phyloP scores from a whole-genome alignment of 2,888 invertebrate genomes.

The Nasonia oneida region DNA sequence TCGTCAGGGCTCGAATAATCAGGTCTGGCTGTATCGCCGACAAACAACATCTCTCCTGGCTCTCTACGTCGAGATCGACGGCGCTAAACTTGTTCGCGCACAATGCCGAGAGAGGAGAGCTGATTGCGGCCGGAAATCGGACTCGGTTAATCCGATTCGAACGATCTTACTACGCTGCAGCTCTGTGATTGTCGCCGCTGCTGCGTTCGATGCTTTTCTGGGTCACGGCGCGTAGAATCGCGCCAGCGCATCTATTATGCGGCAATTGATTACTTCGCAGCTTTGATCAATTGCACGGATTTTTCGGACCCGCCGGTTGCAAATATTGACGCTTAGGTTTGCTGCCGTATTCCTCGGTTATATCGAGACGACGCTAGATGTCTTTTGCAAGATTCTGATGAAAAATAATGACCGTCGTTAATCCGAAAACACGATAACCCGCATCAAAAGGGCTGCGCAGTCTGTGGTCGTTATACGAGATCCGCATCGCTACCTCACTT shows the following conservation, averaged over 20 bases:
- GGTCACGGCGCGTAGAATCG: conserved; percentile 8
- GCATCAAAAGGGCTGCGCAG: conserved; percentile 21
- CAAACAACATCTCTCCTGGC: not conserved
- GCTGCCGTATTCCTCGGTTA: not conserved
- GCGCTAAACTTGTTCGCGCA: conserved; percentile 3
- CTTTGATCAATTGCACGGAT: not conserved
- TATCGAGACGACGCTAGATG: not conserved
- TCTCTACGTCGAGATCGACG: conserved; percentile 13
- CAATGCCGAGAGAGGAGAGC: conserved; percentile 6
- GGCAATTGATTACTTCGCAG: not conserved
- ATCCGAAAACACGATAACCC: conserved; percentile 36
- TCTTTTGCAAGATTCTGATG: not conserved
- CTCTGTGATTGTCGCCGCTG: conserved; percentile 5
- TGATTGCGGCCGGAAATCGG: conserved; percentile 9
- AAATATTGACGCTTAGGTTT: not conserved
- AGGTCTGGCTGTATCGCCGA: not conserved
- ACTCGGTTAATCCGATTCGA: conserved; percentile 45
- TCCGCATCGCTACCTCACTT: not conserved
- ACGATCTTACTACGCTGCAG: not conserved
- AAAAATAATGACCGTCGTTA: conserved; percentile 46
- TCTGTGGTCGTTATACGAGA: conserved; percentile 23
- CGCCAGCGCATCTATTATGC: conserved; percentile 8
- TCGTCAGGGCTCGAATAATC: conserved; percentile 10
- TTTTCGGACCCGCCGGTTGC: not conserved
- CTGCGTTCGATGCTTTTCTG: conserved; percentile 13